A percentile compares a stretch with the other conserved stretches of the same genome.
Evolutionary conservation across 2,113 vertebrate species (phyloP).

Genomic region (Corydoras maculifer): DNA sequence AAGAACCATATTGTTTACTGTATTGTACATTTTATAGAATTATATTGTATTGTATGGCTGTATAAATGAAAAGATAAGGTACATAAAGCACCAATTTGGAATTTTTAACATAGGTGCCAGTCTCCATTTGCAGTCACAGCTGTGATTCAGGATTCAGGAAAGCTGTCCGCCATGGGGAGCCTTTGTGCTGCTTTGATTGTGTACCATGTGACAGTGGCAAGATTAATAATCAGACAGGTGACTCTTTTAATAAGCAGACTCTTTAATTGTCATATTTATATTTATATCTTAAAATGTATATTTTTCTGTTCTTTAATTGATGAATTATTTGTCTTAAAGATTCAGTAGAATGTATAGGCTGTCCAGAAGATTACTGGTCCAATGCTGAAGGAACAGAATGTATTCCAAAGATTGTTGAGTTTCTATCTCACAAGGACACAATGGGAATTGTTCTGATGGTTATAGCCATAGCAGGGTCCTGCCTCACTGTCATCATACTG

Average conservation of each 20-base stretch:
- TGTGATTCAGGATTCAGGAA: conserved; percentile 67
- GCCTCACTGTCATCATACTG: conserved; percentile 36
- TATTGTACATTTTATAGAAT: no score
- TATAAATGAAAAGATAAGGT: no score
- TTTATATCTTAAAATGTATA: background rate
- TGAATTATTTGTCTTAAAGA: conserved; percentile 23
- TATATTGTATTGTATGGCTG: no score
- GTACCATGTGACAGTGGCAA: conserved; percentile 69
- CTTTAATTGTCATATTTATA: background rate
- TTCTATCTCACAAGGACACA: conserved; percentile 44
- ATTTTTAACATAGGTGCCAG: conserved; percentile 51
- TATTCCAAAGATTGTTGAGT: conserved; percentile 45
- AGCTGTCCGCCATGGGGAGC: conserved; percentile 63
- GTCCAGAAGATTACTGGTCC: conserved; percentile 48
- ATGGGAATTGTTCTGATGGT: conserved; percentile 46
- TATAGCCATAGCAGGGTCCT: conserved; percentile 44
- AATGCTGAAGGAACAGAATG: conserved; percentile 39
- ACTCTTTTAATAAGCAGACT: background rate
- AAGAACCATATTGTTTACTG: background rate
- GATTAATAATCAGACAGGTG: conserved; percentile 72
- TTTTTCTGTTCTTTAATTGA: background rate
- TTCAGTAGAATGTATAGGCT: conserved; percentile 46
- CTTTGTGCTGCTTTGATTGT: conserved; percentile 75
- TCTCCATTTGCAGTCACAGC: conserved; percentile 63
- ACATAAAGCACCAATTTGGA: background rate